A percentile compares a stretch with the other conserved stretches of the same genome.
phyloP scores from a whole-genome alignment of 2,888 invertebrate genomes.

The Caenorhabditis sp. region DNA sequence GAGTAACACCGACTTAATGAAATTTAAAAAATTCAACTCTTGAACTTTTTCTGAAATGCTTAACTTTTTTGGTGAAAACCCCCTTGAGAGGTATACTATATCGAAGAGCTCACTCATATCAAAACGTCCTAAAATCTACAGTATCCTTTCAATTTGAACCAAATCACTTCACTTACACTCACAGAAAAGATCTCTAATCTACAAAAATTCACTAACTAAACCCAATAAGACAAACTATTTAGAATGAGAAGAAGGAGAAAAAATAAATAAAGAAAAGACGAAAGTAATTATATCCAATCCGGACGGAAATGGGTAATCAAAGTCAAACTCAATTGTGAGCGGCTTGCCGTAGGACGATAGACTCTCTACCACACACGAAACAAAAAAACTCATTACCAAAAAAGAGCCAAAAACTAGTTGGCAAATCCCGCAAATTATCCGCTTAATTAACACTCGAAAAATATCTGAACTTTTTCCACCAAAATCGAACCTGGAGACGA shows the following conservation, averaged over 20 bases:
- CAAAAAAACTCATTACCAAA: constrained; percentile 1
- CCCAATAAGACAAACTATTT: neutral
- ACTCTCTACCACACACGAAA: neutral
- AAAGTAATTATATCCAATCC: constrained; percentile 38
- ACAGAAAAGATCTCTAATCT: neutral
- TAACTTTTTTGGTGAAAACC: too few species aligned
- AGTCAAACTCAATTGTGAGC: constrained; percentile 5
- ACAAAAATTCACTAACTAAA: neutral
- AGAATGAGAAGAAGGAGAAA: neutral
- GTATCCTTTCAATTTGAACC: too few species aligned
- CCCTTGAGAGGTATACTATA: too few species aligned
- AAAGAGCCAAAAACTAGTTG: neutral
- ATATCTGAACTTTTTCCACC: neutral
- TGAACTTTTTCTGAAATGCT: too few species aligned
- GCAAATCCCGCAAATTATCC: neutral
- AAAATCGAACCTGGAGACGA: neutral
- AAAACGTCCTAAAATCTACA: too few species aligned
- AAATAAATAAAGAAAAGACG: constrained; percentile 13
- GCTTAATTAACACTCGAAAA: neutral
- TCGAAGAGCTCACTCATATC: too few species aligned
- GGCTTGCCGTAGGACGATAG: neutral
- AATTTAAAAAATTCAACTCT: too few species aligned
- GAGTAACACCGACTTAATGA: too few species aligned
- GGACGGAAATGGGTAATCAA: constrained; percentile 45
- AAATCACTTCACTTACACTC: too few species aligned